Base-by-base conservation (phyloP, 2,113 vertebrate species). In the Limnothrissa miodon region DNA sequence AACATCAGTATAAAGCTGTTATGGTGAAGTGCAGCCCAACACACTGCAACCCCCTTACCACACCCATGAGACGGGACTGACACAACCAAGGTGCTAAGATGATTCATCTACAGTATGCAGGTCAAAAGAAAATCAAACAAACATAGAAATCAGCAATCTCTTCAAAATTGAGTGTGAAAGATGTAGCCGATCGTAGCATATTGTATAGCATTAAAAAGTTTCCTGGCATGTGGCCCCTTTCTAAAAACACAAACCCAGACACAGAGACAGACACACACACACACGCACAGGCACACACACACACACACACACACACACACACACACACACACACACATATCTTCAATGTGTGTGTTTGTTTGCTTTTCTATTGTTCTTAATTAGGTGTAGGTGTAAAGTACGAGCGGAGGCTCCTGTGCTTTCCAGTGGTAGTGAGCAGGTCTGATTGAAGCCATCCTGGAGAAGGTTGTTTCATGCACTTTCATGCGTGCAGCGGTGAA, bases 361-460 rank as follows among this genome's bases (percentile, higher is more conserved):
- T 44, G 13, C 80, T 19, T 48, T 45, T 62, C 44, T 78, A 29
- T 39, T 74, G 59, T 86, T 74, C 46, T 78, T 84, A 56, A 80
- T 83, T 51, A 86, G 62, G 42, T 45, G 66, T 70, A 53, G n/a
- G 33, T 33, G 44, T 42, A 62, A 66, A 78, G 25, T 66, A 33
- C 29, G 9, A 66, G 59, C 33, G 25, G n/a, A 2, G 21, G 56
- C 56, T 29, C 11, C 59, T 15, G 59, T 33, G 25, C 56, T 5
- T 19, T 59, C 3, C n/a, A 21, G 56, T 53, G 59, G 5, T 8
- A 66, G 59, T 29, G 59, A 66, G 59, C 25, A 10, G 25, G 29
- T 66, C 59, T 29, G 59, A 66, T 66, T 9, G 25, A 66, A 7
- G 25, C 59, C 59, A 66, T 66, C 53, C 19, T 59, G 53, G 19